Percentiles rank a stretch among this genome's conserved stretches.
phyloP scores from a whole-genome alignment of 37 sponge, comb jelly and placozoan species.

The Dysidea cf. avara region DNA sequence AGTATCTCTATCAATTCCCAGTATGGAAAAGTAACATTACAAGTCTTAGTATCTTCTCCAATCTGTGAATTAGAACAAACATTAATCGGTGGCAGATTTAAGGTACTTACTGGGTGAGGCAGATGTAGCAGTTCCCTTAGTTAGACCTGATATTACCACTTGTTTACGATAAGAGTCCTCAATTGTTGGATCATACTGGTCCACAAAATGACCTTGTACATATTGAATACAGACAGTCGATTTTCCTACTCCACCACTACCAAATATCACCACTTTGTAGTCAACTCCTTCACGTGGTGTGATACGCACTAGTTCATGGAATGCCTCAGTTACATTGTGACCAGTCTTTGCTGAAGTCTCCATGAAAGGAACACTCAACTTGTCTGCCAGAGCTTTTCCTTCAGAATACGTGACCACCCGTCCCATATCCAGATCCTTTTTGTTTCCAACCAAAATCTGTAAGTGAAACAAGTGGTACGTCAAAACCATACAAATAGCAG shows the following conservation, averaged over 20 bases:
- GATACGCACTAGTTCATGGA: slow-evolving; percentile 70
- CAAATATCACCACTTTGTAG: slow-evolving; percentile 73
- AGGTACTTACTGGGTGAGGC: background rate
- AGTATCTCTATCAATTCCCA: slow-evolving; percentile 86
- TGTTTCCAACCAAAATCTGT: slow-evolving; percentile 84
- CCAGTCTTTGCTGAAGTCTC: slow-evolving; percentile 90
- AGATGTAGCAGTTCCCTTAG: background rate
- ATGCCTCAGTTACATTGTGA: slow-evolving; percentile 69
- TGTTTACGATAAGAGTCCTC: slow-evolving; percentile 94
- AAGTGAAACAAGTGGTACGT: too few relatives aligned
- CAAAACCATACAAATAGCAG: too few relatives aligned
- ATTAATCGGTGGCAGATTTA: background rate
- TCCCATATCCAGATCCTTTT: slow-evolving; percentile 64
- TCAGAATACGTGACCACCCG: slow-evolving; percentile 62
- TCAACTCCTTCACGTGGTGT: slow-evolving; percentile 45
- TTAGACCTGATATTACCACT: slow-evolving; percentile 63
- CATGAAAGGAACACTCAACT: slow-evolving; percentile 69
- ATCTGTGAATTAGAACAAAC: slow-evolving; percentile 39
- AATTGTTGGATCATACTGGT: slow-evolving; percentile 90
- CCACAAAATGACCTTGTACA: slow-evolving; percentile 68
- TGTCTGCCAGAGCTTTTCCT: slow-evolving; percentile 53
- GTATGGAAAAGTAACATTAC: slow-evolving; percentile 74
- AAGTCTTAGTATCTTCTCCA: too few relatives aligned
- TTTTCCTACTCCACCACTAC: slow-evolving; percentile 92
- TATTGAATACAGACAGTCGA: slow-evolving; percentile 71